Conservation (phyloP, 92 coral and sea anemone genomes). For the Zoanthus sansibaricus region DNA sequence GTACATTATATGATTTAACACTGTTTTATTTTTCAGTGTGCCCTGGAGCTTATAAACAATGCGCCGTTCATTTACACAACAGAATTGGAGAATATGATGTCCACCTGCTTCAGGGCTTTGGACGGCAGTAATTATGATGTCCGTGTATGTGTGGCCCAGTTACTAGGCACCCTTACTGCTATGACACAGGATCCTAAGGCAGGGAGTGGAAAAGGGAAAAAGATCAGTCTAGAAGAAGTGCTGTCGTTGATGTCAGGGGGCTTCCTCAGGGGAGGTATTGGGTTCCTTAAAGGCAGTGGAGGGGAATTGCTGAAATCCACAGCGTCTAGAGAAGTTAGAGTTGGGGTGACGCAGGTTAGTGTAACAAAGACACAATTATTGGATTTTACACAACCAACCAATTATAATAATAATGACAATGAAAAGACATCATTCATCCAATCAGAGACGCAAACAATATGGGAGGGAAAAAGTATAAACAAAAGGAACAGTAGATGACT, state of each 20-base stretch:
- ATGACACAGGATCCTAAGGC: slow-evolving; percentile 84
- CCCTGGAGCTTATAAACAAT: slow-evolving; percentile 87
- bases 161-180: slow-evolving; percentile 92
- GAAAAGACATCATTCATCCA: no score
- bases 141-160: slow-evolving; percentile 91
- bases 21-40: slow-evolving; percentile 65
- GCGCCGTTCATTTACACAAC: slow-evolving; percentile 91
- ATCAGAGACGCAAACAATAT: no score
- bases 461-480: no score
- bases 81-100: slow-evolving; percentile 86
- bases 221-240: slow-evolving; percentile 85
- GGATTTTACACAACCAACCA: background rate
- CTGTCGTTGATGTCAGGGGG: slow-evolving; percentile 93
- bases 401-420: no score
- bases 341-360: slow-evolving; percentile 97
- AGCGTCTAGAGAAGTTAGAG: slow-evolving; percentile 95
- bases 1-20: no score
- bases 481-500: no score
- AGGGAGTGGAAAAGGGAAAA: slow-evolving; percentile 70
- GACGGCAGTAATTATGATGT: slow-evolving; percentile 98
- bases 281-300: slow-evolving; percentile 93
- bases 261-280: slow-evolving; percentile 96
- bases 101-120: slow-evolving; percentile 90
- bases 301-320: slow-evolving; percentile 92
- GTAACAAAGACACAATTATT: background rate